Conservation (phyloP, 2,888 invertebrate species). For the Papilio demoleus region DNA sequence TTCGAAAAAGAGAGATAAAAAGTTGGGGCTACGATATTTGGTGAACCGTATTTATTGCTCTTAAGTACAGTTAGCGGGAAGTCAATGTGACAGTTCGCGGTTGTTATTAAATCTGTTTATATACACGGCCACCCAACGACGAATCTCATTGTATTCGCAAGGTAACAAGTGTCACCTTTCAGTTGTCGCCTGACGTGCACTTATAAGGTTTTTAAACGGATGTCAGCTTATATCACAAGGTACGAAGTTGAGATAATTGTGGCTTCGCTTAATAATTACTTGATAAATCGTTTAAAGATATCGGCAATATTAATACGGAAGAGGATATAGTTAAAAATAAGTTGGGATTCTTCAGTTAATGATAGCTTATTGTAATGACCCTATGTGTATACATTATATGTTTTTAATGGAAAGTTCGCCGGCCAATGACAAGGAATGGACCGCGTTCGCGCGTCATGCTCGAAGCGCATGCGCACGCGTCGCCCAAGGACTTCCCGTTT, state of each 20-base stretch:
- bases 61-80: background rate
- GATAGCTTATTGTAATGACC: background rate
- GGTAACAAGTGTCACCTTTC: constrained; percentile 20
- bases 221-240: constrained; percentile 9
- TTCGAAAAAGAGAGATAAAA: no score
- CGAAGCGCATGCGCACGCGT: constrained; percentile 47
- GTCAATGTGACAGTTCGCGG: constrained; percentile 7
- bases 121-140: constrained; percentile 26
- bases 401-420: constrained; percentile 48
- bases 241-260: constrained; percentile 3
- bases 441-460: constrained; percentile 48
- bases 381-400: background rate
- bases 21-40: no score
- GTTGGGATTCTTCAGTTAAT: background rate
- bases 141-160: constrained; percentile 19
- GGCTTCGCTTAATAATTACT: constrained; percentile 18
- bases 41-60: no score
- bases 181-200: background rate
- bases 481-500: constrained; percentile 29
- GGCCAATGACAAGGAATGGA: constrained; percentile 47
- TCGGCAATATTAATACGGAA: constrained; percentile 29
- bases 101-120: constrained; percentile 20
- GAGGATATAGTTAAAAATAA: no score
- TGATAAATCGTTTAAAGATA: constrained; percentile 27
- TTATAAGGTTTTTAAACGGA: background rate